Evolutionary conservation across 1,140 invertebrate species (phyloP).

Genomic region (Diorhabda elongata): DNA sequence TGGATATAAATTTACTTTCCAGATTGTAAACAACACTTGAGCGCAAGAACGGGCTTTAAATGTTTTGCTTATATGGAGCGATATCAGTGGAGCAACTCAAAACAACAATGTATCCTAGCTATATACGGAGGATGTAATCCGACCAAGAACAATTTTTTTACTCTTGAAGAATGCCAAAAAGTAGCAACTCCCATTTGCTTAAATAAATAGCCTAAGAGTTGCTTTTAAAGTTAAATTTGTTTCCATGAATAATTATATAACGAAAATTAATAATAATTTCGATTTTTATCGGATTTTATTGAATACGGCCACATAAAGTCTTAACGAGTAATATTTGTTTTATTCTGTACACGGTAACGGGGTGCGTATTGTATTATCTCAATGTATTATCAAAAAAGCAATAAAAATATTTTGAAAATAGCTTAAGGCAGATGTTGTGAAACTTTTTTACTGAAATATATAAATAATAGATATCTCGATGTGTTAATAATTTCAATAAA

Average conservation of each 20-base stretch:
- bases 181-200: conserved; percentile 9
- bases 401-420: no score
- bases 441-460: no score
- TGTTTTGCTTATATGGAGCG: background rate
- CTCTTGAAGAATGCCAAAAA: background rate
- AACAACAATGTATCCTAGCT: background rate
- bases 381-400: no score
- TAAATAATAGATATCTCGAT: no score
- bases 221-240: background rate
- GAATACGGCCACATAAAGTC: background rate
- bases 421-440: no score
- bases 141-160: conserved; percentile 8
- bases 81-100: background rate
- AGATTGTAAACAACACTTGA: background rate
- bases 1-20: background rate
- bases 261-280: background rate
- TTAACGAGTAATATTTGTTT: no score
- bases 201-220: background rate
- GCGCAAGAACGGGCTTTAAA: background rate
- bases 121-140: conserved; percentile 8
- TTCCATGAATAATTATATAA: background rate
- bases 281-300: background rate
- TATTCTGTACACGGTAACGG: no score
- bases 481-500: no score
- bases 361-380: no score